Percentiles rank a stretch among this genome's conserved stretches.
These are phyloP conservation scores for Pygathrix nemaeus DNA, from an alignment of 2,113 vertebrate species.

Conservation along the genomic window DNA sequence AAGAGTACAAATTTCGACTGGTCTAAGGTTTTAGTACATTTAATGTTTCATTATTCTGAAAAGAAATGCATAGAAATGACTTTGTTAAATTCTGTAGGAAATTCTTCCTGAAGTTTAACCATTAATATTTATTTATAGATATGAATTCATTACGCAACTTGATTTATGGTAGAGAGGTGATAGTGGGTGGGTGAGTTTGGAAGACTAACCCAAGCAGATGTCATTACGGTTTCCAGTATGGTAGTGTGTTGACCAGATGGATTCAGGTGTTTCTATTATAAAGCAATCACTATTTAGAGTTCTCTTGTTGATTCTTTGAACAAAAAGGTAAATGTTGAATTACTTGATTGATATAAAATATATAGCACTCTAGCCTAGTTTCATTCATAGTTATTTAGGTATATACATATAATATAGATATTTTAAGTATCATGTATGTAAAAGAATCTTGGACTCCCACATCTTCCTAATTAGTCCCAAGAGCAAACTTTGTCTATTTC, in stretches of 20 bases:
- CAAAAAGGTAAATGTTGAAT: background rate
- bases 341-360: background rate
- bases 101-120: background rate
- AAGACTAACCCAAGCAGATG: background rate
- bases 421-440: background rate
- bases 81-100: background rate
- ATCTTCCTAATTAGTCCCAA: background rate
- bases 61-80: background rate
- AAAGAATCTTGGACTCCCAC: background rate
- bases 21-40: background rate
- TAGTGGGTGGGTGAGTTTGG: background rate
- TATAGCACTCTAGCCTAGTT: background rate
- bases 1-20: background rate
- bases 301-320: constrained; percentile 16
- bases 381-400: background rate
- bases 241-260: background rate
- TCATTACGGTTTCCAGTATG: background rate
- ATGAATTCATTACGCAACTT: background rate
- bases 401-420: background rate
- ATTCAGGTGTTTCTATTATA: background rate
- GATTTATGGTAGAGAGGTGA: background rate
- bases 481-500: background rate
- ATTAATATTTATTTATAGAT: background rate
- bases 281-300: background rate
- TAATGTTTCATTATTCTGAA: background rate